Evolutionary conservation across 2,888 invertebrate genomes (phyloP).

Genomic region (Alviniconcha strummeri): DNA sequence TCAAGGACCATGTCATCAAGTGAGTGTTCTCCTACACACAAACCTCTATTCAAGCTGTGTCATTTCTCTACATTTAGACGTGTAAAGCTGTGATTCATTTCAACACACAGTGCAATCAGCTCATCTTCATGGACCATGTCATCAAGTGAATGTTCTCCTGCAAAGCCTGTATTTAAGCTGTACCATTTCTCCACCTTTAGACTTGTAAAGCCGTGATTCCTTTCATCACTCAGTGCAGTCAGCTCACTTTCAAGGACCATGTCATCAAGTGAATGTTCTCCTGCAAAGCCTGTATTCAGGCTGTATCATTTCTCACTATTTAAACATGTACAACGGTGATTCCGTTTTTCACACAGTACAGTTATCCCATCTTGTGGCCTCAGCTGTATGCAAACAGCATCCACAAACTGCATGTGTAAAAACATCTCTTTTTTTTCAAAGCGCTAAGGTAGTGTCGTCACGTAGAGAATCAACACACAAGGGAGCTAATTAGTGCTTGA

Average conservation of each 20-base stretch:
- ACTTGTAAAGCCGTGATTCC: no score
- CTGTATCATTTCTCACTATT: not conserved
- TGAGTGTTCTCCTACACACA: constrained; percentile 38
- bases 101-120: no score
- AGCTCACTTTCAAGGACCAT: constrained; percentile 87
- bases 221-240: constrained; percentile 76
- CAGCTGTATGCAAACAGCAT: no score
- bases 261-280: constrained; percentile 74
- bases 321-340: no score
- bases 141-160: constrained; percentile 57
- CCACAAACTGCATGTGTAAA: no score
- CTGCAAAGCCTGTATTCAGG: not conserved
- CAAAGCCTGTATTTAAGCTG: not conserved
- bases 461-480: no score
- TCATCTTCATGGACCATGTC: constrained; percentile 83
- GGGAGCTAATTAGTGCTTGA: no score
- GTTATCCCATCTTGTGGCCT: no score
- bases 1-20: constrained; percentile 85
- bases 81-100: no score
- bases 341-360: no score
- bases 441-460: no score
- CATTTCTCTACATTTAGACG: not conserved
- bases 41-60: not conserved
- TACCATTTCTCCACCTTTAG: not conserved
- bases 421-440: no score